Base-by-base conservation (phyloP, 2,797 vertebrate genomes). In the Sparidentex hasta region DNA sequence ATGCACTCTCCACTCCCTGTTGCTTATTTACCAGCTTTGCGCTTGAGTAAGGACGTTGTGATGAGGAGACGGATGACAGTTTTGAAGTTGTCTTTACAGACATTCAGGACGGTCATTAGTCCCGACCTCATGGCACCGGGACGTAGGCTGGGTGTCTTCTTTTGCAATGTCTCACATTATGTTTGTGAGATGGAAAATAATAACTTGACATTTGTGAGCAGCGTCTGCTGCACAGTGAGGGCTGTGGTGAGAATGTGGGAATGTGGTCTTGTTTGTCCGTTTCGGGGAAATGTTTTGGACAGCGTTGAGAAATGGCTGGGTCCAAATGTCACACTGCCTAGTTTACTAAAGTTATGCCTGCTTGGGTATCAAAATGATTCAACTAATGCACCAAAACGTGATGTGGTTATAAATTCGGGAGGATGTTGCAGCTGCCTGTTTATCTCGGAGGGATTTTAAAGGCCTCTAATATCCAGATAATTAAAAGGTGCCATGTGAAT, bases 21-120 rank as follows among this genome's bases (percentile, higher is more conserved):
- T 84, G 86, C 86, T 89, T 85, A 74, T 90, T 92, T 85, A 83
- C 82, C 80, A 84, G 77, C 72, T 47, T 81, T 87, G 86, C 85
- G 92, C 87, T 71, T 75, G 78, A 75, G 75, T 87, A 81, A 84
- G 87, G 88, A 83, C 83, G 75, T 69, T 70, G 33, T 56, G 52
- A 20, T 59, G 70, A 67, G 61, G 43, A 69, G 77, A 71, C 44
- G 68, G 81, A 82, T 83, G 84, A 81, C 74, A 62, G 38, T 79
- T 87, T 64, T 78, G 68, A 87, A 38, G 68, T 58, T 20, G 83
- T 76, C 85, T 85, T 85, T 64, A 65, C 67, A 72, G 67, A 82
- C 69, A 51, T 68, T 80, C 52, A 84, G 52, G 71, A 68, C 58
- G 5, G 59, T 72, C 87, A 77, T 88, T 81, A 90, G 62, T 75